Conservation (phyloP, 2,113 vertebrate species). For the Zeus faber region DNA sequence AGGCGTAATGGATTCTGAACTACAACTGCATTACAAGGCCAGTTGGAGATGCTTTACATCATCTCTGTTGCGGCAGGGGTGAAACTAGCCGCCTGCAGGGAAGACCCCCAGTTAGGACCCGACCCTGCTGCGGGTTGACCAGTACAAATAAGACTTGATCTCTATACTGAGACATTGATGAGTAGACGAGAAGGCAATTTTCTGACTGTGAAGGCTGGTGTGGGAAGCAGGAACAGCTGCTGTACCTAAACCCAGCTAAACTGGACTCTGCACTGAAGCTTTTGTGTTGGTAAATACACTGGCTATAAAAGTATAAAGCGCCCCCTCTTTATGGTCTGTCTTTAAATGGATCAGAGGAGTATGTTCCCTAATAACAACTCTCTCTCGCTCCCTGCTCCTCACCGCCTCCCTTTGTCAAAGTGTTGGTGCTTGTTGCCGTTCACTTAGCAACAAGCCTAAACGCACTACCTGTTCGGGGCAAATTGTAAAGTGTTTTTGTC, state of each 20-base stretch:
- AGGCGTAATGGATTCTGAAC: no score
- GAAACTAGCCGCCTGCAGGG: no score
- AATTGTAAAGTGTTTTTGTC: neutral
- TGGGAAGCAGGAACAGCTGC: no score
- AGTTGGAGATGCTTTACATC: no score
- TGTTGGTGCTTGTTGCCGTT: slow-evolving; percentile 13
- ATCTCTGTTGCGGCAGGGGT: no score
- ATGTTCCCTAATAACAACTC: slow-evolving; percentile 25
- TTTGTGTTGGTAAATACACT: slow-evolving; percentile 49
- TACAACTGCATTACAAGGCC: no score
- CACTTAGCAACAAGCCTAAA: slow-evolving; percentile 41
- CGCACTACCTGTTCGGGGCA: neutral
- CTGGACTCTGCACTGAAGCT: slow-evolving; percentile 32
- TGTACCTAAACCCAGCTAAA: no score
- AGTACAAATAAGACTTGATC: no score
- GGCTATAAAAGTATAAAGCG: slow-evolving; percentile 46
- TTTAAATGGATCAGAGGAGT: slow-evolving; percentile 24
- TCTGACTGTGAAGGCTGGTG: no score
- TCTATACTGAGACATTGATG: neutral
- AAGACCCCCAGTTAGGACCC: no score
- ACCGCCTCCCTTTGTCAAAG: slow-evolving; percentile 1
- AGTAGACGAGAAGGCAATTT: slow-evolving; percentile 30
- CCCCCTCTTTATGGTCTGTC: slow-evolving; percentile 42
- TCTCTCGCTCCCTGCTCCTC: slow-evolving; percentile 12
- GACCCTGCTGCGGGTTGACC: no score